phyloP scores from a whole-genome alignment of 2,797 vertebrate species.

The Galagoides demidoff region DNA sequence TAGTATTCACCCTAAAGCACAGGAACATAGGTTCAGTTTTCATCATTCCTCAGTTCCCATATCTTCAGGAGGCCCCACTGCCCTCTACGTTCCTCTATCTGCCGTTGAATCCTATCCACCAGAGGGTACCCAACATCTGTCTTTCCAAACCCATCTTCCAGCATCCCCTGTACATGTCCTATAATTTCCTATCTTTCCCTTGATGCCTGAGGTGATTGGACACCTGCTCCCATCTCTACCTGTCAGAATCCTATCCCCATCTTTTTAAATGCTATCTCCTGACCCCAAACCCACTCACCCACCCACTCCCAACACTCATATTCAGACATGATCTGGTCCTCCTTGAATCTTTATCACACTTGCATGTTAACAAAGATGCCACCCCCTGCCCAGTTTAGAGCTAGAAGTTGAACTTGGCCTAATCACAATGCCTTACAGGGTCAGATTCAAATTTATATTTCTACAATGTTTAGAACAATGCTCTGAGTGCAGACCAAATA shows the following conservation, averaged over 20 bases:
- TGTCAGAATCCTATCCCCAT: background rate
- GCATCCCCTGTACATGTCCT: background rate
- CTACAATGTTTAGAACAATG: background rate
- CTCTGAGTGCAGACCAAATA: background rate
- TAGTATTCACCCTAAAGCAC: background rate
- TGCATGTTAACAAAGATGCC: background rate
- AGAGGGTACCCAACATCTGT: background rate
- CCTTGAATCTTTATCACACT: background rate
- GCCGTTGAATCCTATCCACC: background rate
- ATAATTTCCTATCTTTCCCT: background rate
- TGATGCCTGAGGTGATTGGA: background rate
- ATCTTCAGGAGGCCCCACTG: background rate
- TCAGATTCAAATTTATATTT: background rate
- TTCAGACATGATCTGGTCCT: background rate
- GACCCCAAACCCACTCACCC: background rate
- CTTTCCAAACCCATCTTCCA: background rate
- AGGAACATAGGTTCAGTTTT: background rate
- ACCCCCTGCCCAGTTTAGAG: background rate
- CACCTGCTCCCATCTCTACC: background rate
- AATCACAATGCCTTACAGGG: background rate
- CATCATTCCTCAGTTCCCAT: background rate
- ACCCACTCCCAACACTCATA: background rate
- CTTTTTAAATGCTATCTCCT: background rate
- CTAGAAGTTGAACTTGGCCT: background rate
- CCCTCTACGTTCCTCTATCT: background rate